Evolutionary conservation across 2,113 vertebrate species (phyloP).

Genomic region (Trichomycterus rosablanca): DNA sequence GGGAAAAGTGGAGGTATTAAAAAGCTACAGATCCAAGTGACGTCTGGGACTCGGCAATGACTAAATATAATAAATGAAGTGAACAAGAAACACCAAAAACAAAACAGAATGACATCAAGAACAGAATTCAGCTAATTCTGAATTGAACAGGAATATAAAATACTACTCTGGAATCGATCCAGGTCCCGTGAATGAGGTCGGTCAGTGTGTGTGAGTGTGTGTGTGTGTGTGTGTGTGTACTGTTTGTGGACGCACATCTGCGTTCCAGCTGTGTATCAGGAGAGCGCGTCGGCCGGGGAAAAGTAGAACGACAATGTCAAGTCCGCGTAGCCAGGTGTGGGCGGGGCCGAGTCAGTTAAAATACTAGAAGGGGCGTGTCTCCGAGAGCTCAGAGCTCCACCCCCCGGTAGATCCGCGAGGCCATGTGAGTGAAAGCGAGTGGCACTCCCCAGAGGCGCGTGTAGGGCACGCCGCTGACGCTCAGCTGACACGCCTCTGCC

Average conservation of each 20-base stretch:
- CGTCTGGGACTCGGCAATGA: too few relatives aligned
- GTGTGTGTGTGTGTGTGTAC: conserved; percentile 48
- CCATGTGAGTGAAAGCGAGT: conserved; percentile 80
- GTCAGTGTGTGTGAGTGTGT: conserved; percentile 42
- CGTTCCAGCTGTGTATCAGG: conserved; percentile 41
- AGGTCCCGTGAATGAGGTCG: conserved; percentile 54
- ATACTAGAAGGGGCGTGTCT: background rate
- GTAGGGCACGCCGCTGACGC: conserved; percentile 77
- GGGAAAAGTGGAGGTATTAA: too few relatives aligned
- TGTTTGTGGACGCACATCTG: too few relatives aligned
- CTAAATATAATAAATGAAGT: too few relatives aligned
- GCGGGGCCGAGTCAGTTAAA: conserved; percentile 34
- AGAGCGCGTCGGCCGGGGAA: conserved; percentile 30
- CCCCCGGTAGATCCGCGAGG: conserved; percentile 80
- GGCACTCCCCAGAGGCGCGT: conserved; percentile 79
- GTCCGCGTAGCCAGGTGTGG: conserved; percentile 51
- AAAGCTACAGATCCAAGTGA: too few relatives aligned
- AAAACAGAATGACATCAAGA: conserved; percentile 45
- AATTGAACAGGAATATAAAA: conserved; percentile 68
- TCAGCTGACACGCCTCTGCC: conserved; percentile 85
- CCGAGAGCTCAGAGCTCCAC: conserved; percentile 72
- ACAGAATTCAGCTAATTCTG: conserved; percentile 62
- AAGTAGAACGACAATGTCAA: conserved; percentile 43
- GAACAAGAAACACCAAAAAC: background rate
- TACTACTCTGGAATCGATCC: conserved; percentile 59